phyloP scores from a whole-genome alignment of 2,888 invertebrate species.

The Geophilus truncorum region DNA sequence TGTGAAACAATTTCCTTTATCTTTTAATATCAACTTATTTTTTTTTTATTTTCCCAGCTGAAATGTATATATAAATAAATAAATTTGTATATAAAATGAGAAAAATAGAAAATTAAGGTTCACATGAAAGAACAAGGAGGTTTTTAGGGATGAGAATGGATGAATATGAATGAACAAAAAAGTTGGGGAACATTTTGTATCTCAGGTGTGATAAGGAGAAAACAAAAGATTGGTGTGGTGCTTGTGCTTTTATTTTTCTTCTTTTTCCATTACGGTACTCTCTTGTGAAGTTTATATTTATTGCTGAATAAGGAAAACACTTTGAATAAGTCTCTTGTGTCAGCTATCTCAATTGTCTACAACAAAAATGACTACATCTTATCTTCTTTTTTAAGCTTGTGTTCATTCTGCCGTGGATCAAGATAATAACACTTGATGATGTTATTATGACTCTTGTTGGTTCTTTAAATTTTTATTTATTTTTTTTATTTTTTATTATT shows the following conservation, averaged over 20 bases:
- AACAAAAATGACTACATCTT: not conserved
- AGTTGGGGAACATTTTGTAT: not conserved
- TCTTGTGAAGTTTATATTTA: not conserved
- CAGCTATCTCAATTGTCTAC: slow-evolving; percentile 8
- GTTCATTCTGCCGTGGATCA: slow-evolving; percentile 25
- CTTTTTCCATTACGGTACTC: not conserved
- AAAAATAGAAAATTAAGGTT: not conserved
- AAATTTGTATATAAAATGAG: not conserved
- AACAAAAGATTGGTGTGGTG: not conserved
- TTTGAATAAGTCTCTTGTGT: slow-evolving; percentile 3
- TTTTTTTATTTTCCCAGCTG: not conserved
- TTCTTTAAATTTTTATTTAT: not conserved
- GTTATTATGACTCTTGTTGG: not conserved
- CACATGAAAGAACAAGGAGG: slow-evolving; percentile 20
- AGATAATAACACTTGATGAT: slow-evolving; percentile 18
- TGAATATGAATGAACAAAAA: not conserved
- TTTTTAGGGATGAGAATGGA: not conserved
- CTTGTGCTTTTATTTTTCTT: not conserved
- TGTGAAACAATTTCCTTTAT: no score
- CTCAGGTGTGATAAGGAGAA: slow-evolving; percentile 17
- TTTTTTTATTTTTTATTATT: not conserved
- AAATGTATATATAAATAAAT: not conserved
- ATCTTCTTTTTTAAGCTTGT: not conserved
- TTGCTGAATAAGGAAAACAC: not conserved
- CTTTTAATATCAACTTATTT: not conserved